A percentile compares a stretch with the other conserved stretches of the same genome.
These are phyloP conservation scores for Macroglossus sobrinus DNA, from an alignment of 2,113 vertebrate species.

Conservation along the genomic window DNA sequence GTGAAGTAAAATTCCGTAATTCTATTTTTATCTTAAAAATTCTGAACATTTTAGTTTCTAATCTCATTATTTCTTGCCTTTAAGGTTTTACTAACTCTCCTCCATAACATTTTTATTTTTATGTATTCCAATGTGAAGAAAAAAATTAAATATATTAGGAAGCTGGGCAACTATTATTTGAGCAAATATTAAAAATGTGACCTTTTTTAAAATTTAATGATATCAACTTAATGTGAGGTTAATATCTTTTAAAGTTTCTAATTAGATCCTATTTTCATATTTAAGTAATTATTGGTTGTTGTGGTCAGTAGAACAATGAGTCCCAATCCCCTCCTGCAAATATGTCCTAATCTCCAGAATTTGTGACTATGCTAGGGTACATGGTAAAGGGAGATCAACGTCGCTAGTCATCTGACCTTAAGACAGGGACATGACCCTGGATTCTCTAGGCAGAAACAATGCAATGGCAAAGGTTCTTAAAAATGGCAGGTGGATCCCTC, in stretches of 20 bases:
- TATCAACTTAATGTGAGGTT: not conserved
- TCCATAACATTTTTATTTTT: not conserved
- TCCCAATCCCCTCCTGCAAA: no score
- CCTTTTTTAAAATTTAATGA: no score
- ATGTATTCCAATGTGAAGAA: not conserved
- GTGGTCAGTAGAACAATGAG: not conserved
- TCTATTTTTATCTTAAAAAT: not conserved
- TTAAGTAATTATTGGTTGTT: not conserved
- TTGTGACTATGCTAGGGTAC: not conserved
- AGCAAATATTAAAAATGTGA: not conserved
- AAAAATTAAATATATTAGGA: not conserved
- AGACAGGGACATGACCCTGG: rapidly evolving
- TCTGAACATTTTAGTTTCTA: not conserved
- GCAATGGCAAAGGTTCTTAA: not conserved
- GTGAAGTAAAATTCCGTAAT: not conserved
- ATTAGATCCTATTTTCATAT: not conserved
- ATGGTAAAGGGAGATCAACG: not conserved
- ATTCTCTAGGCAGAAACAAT: not conserved
- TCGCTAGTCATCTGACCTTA: not conserved
- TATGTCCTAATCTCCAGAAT: not conserved
- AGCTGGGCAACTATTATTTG: not conserved
- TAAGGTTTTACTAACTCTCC: not conserved
- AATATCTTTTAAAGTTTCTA: not conserved
- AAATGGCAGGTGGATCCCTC: not conserved
- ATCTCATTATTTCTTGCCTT: not conserved